Conservation (phyloP, 2,797 vertebrate species). For the Xenopus petersii region DNA sequence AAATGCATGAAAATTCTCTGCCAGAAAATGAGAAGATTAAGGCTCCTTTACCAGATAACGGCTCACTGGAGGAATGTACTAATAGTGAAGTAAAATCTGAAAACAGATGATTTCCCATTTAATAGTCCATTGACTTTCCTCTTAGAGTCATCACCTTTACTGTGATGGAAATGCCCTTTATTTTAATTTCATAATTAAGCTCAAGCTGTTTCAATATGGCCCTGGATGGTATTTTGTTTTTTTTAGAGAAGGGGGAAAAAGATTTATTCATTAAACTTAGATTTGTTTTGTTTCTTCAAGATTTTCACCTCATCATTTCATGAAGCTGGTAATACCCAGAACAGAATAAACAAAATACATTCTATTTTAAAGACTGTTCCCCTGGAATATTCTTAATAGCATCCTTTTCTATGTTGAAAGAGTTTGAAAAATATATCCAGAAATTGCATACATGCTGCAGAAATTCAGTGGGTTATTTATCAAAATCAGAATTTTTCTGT, state of each 20-base stretch:
- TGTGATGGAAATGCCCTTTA: slow-evolving; percentile 59
- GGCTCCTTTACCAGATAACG: slow-evolving; percentile 56
- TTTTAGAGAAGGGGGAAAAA: slow-evolving; percentile 32
- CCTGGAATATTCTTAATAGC: no score
- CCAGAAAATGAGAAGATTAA: slow-evolving; percentile 59
- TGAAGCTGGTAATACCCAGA: slow-evolving; percentile 16
- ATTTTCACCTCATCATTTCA: slow-evolving; percentile 9
- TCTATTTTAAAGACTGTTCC: no score
- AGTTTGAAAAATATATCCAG: no score
- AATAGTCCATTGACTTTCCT: slow-evolving; percentile 83
- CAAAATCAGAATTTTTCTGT: no score
- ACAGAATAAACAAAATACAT: slow-evolving; percentile 8
- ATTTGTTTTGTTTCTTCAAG: slow-evolving; percentile 30
- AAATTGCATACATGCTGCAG: no score
- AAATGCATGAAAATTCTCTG: slow-evolving; percentile 62
- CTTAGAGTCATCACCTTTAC: slow-evolving; percentile 64
- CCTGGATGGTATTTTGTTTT: slow-evolving; percentile 32
- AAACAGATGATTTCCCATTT: slow-evolving; percentile 88
- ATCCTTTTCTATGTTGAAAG: no score
- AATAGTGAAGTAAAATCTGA: slow-evolving; percentile 76
- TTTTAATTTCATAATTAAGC: slow-evolving; percentile 64
- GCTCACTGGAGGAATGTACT: slow-evolving; percentile 67
- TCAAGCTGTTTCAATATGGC: slow-evolving; percentile 61
- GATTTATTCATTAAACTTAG: slow-evolving; percentile 29
- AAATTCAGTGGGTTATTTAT: no score